phyloP scores from a whole-genome alignment of 2,113 vertebrate genomes.

The Rhinolophus ferrumequinum region DNA sequence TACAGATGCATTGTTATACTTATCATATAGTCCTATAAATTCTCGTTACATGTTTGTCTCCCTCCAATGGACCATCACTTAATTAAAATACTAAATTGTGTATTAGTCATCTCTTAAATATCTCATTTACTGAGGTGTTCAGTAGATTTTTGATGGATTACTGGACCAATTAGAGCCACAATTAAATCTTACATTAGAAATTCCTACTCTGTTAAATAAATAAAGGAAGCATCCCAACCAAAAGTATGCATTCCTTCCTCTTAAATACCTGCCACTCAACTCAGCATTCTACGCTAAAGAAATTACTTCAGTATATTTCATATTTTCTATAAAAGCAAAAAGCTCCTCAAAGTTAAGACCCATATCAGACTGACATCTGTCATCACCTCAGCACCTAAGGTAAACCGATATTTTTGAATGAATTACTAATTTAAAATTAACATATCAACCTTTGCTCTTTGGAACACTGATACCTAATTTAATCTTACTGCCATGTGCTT shows the following conservation, averaged over 20 bases:
- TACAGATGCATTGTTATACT: background rate
- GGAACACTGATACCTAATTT: background rate
- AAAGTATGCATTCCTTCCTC: background rate
- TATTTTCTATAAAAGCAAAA: background rate
- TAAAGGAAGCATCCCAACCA: background rate
- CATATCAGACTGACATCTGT: background rate
- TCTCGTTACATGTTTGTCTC: background rate
- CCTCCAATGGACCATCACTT: background rate
- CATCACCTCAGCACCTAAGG: background rate
- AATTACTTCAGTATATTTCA: background rate
- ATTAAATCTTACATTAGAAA: background rate
- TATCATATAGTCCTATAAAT: background rate
- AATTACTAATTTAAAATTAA: constrained; percentile 33
- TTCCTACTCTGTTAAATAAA: background rate
- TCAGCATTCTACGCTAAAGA: background rate
- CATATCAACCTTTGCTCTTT: background rate
- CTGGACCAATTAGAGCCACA: background rate
- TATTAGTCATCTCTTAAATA: background rate
- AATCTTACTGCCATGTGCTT: background rate
- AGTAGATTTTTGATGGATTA: background rate
- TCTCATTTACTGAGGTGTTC: background rate
- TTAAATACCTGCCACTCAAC: background rate
- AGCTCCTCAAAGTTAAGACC: background rate
- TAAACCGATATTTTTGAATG: background rate
- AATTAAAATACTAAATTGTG: background rate